These are phyloP conservation scores for Natator depressus DNA, from an alignment of 2,113 vertebrate genomes.

Conservation along the genomic window DNA sequence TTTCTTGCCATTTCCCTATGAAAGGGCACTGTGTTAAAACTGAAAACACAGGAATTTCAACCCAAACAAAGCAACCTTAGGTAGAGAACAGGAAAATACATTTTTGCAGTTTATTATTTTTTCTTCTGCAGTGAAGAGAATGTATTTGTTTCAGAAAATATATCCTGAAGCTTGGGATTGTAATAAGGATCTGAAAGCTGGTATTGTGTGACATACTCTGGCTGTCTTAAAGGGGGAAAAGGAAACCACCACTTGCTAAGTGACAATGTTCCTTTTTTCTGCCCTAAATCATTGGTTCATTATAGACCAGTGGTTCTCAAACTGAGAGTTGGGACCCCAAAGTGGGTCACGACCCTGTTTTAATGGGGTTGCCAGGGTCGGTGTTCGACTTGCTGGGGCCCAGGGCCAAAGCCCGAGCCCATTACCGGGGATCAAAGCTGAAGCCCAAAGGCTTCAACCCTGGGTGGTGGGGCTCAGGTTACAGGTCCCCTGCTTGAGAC, in stretches of 20 bases:
- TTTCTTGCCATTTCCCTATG: slow-evolving; percentile 25
- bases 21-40: slow-evolving; percentile 23
- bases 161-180: not conserved
- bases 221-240: not conserved
- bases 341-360: no score
- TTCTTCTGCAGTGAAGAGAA: not conserved
- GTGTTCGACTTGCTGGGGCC: no score
- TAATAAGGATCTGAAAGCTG: not conserved
- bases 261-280: not conserved
- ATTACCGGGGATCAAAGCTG: no score
- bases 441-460: no score
- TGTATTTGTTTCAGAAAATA: not conserved
- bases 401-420: no score
- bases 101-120: slow-evolving; percentile 4
- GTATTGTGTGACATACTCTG: not conserved
- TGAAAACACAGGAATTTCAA: slow-evolving; percentile 40
- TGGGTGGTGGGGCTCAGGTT: no score
- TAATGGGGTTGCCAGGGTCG: no score
- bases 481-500: no score
- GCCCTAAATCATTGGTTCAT: not conserved
- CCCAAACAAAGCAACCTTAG: not conserved
- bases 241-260: not conserved
- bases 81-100: slow-evolving; percentile 7
- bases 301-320: not conserved
- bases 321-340: no score